Conservation (phyloP, 2,113 vertebrate species). For the Odobenus rosmarus region DNA sequence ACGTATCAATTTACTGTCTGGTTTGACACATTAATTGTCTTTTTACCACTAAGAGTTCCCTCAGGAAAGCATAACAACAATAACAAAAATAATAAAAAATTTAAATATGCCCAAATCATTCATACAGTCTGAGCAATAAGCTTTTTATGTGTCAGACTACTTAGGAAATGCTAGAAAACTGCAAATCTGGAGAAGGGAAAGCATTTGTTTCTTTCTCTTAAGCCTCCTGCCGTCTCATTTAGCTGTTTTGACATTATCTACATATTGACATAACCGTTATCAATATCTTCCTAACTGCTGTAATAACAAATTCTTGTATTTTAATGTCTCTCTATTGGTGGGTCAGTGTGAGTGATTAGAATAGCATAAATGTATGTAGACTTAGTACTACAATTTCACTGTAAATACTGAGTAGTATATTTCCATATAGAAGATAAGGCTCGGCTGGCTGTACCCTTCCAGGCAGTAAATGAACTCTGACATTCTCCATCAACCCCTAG, state of each 20-base stretch:
- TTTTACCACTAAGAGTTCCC: conserved; percentile 71
- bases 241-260: conserved; percentile 36
- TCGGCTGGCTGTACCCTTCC: not conserved
- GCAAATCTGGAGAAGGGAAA: not conserved
- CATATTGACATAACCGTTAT: conserved; percentile 41
- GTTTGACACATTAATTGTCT: conserved; percentile 73
- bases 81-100: conserved; percentile 44
- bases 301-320: conserved; percentile 55
- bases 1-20: conserved; percentile 71
- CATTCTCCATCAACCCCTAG: not conserved
- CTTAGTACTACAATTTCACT: not conserved
- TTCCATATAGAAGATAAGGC: conserved; percentile 8
- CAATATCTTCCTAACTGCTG: conserved; percentile 38
- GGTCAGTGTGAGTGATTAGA: not conserved
- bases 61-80: conserved; percentile 72
- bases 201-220: conserved; percentile 11
- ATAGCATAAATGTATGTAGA: not conserved
- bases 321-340: not conserved
- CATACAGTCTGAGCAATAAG: conserved; percentile 45
- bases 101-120: conserved; percentile 50
- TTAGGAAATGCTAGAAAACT: conserved; percentile 61
- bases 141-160: conserved; percentile 51
- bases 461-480: conserved; percentile 39
- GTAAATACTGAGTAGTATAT: conserved; percentile 25
- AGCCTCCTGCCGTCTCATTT: not conserved